phyloP scores from a whole-genome alignment of 2,113 vertebrate genomes.

The Rutilus rutilus region DNA sequence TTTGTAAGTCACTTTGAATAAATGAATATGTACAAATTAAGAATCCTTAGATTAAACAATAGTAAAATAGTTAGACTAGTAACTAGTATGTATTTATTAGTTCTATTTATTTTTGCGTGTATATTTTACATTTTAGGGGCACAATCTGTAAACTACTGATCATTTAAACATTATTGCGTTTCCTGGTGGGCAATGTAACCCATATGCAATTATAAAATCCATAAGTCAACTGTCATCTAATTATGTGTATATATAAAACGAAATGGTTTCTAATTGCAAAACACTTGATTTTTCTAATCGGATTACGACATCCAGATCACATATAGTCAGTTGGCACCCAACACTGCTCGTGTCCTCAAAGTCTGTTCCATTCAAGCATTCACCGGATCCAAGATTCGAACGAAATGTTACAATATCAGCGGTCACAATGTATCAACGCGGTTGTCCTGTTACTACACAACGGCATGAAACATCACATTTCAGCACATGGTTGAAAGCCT shows the following conservation, averaged over 20 bases:
- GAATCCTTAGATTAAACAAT: not conserved
- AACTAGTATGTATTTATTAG: not conserved
- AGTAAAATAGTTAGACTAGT: not conserved
- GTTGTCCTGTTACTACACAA: conserved; percentile 1
- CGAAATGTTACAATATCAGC: not conserved
- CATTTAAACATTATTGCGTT: not conserved
- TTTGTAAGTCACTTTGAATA: too few species aligned
- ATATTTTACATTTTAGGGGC: not conserved
- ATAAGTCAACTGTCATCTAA: conserved; percentile 5
- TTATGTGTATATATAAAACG: not conserved
- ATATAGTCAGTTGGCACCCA: not conserved
- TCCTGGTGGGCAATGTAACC: not conserved
- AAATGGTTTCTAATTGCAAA: not conserved
- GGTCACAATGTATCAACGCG: conserved; percentile 7
- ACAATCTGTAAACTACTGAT: not conserved
- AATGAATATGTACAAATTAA: not conserved
- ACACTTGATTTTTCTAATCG: conserved; percentile 7
- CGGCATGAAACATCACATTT: conserved; percentile 17
- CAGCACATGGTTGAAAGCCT: conserved; percentile 31
- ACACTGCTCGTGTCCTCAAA: not conserved
- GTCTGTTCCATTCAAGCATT: not conserved
- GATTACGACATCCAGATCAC: not conserved
- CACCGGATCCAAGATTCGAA: not conserved
- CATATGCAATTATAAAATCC: not conserved
- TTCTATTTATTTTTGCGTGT: not conserved